phyloP scores from a whole-genome alignment of 1,140 invertebrate species.

The Aethina tumida region DNA sequence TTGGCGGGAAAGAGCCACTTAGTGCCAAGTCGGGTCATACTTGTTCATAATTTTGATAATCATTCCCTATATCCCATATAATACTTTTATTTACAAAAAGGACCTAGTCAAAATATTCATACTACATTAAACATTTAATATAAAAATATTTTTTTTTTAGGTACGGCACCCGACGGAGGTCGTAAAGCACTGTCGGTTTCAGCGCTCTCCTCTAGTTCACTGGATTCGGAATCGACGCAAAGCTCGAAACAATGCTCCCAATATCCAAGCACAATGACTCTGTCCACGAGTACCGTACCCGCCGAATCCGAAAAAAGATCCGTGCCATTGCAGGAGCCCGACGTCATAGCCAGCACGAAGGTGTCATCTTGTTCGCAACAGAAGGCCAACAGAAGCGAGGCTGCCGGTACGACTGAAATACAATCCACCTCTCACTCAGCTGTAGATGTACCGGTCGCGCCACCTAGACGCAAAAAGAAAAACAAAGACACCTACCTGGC shows the following conservation, averaged over 20 bases:
- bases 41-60: too few relatives aligned
- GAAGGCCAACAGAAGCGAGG: conserved; percentile 25
- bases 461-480: conserved; percentile 72
- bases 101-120: too few relatives aligned
- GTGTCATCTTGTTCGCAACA: conserved; percentile 34
- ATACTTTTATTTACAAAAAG: too few relatives aligned
- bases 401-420: conserved; percentile 9
- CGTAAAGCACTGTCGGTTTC: conserved; percentile 26
- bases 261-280: conserved; percentile 30
- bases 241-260: conserved; percentile 31
- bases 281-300: conserved; percentile 18
- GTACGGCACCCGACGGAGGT: too few relatives aligned
- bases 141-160: conserved; percentile 10
- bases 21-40: too few relatives aligned
- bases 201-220: conserved; percentile 31
- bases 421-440: conserved; percentile 17
- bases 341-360: conserved; percentile 91
- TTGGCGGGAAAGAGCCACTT: too few relatives aligned
- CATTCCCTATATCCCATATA: too few relatives aligned
- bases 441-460: conserved; percentile 57
- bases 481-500: conserved; percentile 35
- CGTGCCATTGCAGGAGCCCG: conserved; percentile 63
- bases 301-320: conserved; percentile 10
- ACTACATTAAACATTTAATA: too few relatives aligned
- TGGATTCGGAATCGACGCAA: conserved; percentile 32